These are phyloP conservation scores for Aethina tumida DNA, from an alignment of 1,140 invertebrate genomes.

Conservation along the genomic window DNA sequence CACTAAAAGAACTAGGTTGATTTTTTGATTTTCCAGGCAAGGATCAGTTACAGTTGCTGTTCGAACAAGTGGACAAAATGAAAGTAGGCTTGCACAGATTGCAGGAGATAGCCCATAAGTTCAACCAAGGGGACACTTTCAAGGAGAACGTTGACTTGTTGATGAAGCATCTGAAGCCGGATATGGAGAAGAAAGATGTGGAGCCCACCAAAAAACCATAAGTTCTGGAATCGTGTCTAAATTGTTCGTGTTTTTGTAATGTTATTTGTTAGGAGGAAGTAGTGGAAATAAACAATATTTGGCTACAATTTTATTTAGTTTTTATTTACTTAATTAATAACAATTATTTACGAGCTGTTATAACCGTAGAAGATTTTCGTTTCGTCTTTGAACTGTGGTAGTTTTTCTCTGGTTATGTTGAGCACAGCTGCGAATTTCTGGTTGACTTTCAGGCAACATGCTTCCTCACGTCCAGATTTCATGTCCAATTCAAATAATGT, in stretches of 20 bases:
- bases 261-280: too few relatives aligned
- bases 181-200: conserved; percentile 3
- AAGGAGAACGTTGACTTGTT: conserved; percentile 21
- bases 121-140: conserved; percentile 21
- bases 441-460: too few relatives aligned
- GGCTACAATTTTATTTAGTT: too few relatives aligned
- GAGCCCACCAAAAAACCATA: too few relatives aligned
- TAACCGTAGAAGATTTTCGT: conserved; percentile 52
- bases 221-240: too few relatives aligned
- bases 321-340: not conserved
- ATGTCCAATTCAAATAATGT: too few relatives aligned
- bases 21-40: conserved; percentile 10
- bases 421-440: too few relatives aligned
- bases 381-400: conserved; percentile 43
- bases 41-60: conserved; percentile 14
- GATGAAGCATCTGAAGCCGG: conserved; percentile 15
- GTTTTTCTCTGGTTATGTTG: too few relatives aligned
- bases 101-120: conserved; percentile 20
- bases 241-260: too few relatives aligned
- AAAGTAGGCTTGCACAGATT: conserved; percentile 21
- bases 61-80: conserved; percentile 24
- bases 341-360: conserved; percentile 27
- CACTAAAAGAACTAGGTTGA: too few relatives aligned
- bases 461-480: too few relatives aligned
- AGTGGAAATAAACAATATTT: too few relatives aligned